Evolutionary conservation across 2,113 vertebrate genomes (phyloP).

Genomic region (Dolichallabes microphthalmus): DNA sequence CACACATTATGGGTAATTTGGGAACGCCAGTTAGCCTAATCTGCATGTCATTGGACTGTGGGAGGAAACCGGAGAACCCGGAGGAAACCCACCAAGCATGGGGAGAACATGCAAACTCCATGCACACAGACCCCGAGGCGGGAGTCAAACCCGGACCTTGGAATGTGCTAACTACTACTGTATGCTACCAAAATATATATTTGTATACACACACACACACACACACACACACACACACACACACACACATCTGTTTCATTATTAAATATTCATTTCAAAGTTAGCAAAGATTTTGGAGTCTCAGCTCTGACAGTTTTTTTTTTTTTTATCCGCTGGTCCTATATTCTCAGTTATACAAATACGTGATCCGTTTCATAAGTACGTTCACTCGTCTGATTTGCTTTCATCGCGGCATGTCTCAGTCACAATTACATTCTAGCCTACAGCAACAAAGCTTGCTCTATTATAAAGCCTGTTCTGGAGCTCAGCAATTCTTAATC

Average conservation of each 20-base stretch:
- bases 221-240: no score
- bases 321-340: neutral
- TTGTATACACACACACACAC: no score
- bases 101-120: no score
- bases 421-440: constrained; percentile 1
- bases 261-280: neutral
- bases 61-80: no score
- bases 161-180: no score
- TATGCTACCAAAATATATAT: no score
- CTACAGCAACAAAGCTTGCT: neutral
- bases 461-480: neutral
- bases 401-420: neutral
- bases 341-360: neutral
- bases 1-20: no score
- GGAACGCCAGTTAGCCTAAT: no score
- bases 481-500: constrained; percentile 5
- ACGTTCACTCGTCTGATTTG: neutral
- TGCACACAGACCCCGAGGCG: no score
- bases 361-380: neutral
- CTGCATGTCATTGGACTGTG: no score
- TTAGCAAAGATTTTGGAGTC: neutral
- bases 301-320: neutral
- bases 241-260: neutral
- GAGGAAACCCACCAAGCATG: no score
- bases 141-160: no score